Evolutionary conservation across 2,888 invertebrate genomes (phyloP), one percentile per base, ranked within the genome.

Genomic region (Lydus trimaculatus): DNA sequence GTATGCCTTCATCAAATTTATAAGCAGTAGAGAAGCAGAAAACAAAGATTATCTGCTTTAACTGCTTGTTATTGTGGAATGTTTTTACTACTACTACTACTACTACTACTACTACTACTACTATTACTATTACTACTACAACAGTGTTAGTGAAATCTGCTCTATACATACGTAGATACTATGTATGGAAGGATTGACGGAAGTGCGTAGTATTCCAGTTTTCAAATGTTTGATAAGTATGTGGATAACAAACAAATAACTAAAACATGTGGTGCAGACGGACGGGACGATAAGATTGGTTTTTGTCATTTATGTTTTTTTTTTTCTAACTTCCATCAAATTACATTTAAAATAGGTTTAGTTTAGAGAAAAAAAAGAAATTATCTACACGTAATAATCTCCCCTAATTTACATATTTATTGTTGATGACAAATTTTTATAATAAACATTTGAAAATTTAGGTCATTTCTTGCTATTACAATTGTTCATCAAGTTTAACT

Each of bases 181-280:
- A 52, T 23, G 23, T 23, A 23, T 52, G 52, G 20, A 52, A 28
- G n/a, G 56, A 56, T 56, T 56, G 56, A 28, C 56, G 56, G 56
- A 56, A 56, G 25, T 28, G 56, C 56, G 56, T 56, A 56, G 56
- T 56, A 52, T 25, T 52, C 25, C 13, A n/a, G 15, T 25, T 48
- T 48, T 48, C 0, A 3, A 36, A 36, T 36, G 36, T 20, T 13
- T 56, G 56, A 56, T 56, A 56, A 56, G 4, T 56, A 25, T 13
- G 1, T 56, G 25, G 56, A 56, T 56, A 56, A 56, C 23, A 23
- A 56, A 48, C 48, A 43, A n/a, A 43, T 13, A 28, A 25, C 28
- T n/a, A 56, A 43, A 43, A 28, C 56, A 56, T 56, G 28, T 56
- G 56, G 15, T 56, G 23, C 2, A 20, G 39, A 48, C 3, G 2